Evolutionary conservation across 2,888 invertebrate species (phyloP), one percentile per base, ranked within the genome.

Genomic region (Lasioglossum calceatum): DNA sequence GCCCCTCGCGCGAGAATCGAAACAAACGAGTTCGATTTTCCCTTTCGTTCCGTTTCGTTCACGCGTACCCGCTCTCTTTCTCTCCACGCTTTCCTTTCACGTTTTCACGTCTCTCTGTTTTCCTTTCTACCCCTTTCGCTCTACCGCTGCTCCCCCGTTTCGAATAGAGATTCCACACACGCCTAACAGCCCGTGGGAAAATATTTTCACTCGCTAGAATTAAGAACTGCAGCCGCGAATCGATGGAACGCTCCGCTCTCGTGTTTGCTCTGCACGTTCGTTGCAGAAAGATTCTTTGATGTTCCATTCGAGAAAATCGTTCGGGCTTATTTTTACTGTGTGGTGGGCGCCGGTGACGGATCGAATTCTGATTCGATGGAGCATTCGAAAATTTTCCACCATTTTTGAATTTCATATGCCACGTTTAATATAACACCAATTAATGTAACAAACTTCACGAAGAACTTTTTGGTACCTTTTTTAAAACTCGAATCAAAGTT

Each of bases 151-250:
- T 67, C 23, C 3, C 54, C 5, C 23, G 23, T 50, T 72, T 67
- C 77, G n/a, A n/a, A 67, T 70, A 42, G 54, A 23, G 67, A 19
- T 74, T 67, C n/a, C 19, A 70, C 27, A 39, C 67, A 27, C 74
- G n/a, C 70, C 10, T 58, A 50, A 79, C 71, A 50, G 61, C 47
- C 61, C 85, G 77, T 42, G 70, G 61, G 74, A 36, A 75, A 79
- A 72, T 32, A 79, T 71, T 67, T 27, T 67, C 81, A 27, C 75
- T 76, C 71, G 50, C 39, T 78, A 82, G 47, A 47, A 72, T 72
- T 77, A 78, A 71, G 14, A 64, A 4, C 77, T 70, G 58, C 19
- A 39, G 39, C 70, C 86, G 32, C n/a, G 58, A 61, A 74, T 74
- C 70, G 82, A 82, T 32, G 86, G 76, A 50, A 47, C 27, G 23